Conservation (phyloP, 1,140 invertebrate genomes). For the Atta colombica region DNA sequence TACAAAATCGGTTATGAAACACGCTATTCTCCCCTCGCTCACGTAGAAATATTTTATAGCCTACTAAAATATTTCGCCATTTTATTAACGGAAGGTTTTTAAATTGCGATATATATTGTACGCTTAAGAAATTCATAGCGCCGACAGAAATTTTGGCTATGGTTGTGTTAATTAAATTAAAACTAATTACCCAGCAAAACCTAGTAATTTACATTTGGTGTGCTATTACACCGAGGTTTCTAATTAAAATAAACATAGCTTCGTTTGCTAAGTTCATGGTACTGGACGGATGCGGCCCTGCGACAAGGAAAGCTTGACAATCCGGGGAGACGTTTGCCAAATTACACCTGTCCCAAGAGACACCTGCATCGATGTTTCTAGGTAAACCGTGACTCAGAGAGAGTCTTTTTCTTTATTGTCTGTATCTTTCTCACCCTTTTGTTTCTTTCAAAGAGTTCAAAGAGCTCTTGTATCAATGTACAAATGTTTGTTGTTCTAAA, state of each 20-base stretch:
- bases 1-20: constrained; percentile 19
- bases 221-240: constrained; percentile 52
- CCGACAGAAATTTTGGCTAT: constrained; percentile 23
- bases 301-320: constrained; percentile 50
- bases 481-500: not conserved
- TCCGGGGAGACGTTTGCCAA: constrained; percentile 73
- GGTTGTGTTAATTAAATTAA: constrained; percentile 51
- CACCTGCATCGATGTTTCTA: constrained; percentile 78
- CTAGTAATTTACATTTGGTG: constrained; percentile 55
- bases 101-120: not conserved
- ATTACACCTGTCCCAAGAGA: constrained; percentile 79
- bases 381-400: constrained; percentile 75
- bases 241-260: constrained; percentile 62
- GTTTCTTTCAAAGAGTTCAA: constrained; percentile 9
- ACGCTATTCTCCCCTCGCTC: not conserved
- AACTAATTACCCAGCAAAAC: constrained; percentile 47
- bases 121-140: constrained; percentile 47
- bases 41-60: not conserved
- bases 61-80: not conserved
- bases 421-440: not conserved
- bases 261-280: constrained; percentile 41
- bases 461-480: not conserved
- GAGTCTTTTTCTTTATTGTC: constrained; percentile 59
- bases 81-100: constrained; percentile 20
- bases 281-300: constrained; percentile 37